Base-by-base conservation (phyloP, 2,113 vertebrate species). In the Speoplatyrhinus poulsoni region DNA sequence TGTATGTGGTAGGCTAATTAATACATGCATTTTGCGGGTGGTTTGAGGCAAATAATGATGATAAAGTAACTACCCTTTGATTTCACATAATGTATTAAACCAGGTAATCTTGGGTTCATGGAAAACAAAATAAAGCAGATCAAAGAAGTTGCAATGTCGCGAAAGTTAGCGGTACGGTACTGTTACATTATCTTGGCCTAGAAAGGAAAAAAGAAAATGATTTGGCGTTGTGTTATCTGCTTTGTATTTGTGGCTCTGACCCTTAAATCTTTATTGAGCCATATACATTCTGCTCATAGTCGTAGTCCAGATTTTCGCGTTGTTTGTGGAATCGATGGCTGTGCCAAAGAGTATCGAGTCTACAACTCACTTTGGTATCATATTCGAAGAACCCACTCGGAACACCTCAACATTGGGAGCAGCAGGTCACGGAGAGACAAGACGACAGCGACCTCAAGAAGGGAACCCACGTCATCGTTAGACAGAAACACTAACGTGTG, bases 211-310 rank as follows among this genome's bases (percentile, higher is more conserved):
- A 6, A 19, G 4, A 57, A 57, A 57, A 66, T 36, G 49, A 66
- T 66, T 66, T 66, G 52, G 52, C 52, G 64, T 52, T 41, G 64
- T 55, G 53, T 67, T 13, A 67, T 67, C 16, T 67, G 65, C 16
- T 12, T 6, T 57, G 54, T 67, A 15, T 67, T 67, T 67, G 65
- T 56, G 49, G 65, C 19, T 67, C 52, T 67, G 16, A 67, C 53
- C 17, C 65, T 67, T 53, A 67, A 67, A 56, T 56, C 65, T 67
- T 67, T 57, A 67, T 67, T 67, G 65, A 67, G 65, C 46, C 65
- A 67, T 46, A 67, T 67, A 16, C 46, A 67, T 67, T 55, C 52
- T 52, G 49, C 64, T 64, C 53, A 54, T n/a, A 55, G 63, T 69
- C 57, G 46, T 49, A 60, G 67, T 69, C 47, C 58, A 33, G 67